A percentile compares a stretch with the other conserved stretches of the same genome.
These are phyloP conservation scores for Drosophila lini DNA, from an alignment of 1,140 invertebrate species.

Conservation along the genomic window DNA sequence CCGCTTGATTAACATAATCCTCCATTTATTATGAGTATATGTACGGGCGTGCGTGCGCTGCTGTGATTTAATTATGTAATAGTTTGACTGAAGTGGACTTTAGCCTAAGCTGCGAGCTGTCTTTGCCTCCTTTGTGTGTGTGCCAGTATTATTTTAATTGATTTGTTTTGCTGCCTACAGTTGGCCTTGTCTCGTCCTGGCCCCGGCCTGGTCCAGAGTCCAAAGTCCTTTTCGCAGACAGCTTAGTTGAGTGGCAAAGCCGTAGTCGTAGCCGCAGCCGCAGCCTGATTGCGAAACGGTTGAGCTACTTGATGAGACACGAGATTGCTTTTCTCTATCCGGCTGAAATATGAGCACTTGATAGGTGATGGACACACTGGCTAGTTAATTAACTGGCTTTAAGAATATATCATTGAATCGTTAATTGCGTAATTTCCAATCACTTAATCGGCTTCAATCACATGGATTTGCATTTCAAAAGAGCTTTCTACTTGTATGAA, in stretches of 20 bases:
- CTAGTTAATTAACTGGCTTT: constrained; percentile 31
- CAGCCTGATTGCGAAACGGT: constrained; percentile 54
- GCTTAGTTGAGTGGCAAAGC: constrained; percentile 49
- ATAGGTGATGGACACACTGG: constrained; percentile 17
- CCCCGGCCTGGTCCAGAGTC: constrained; percentile 22
- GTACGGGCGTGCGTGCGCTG: constrained; percentile 28
- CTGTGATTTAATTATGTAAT: constrained; percentile 82
- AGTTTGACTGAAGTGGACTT: constrained; percentile 81
- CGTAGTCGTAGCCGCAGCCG: constrained; percentile 15
- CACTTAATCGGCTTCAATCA: not conserved
- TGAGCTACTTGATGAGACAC: constrained; percentile 38
- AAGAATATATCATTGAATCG: constrained; percentile 5
- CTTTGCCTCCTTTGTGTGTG: constrained; percentile 9
- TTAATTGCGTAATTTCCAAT: constrained; percentile 1
- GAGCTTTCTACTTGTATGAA: not conserved
- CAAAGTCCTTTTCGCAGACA: constrained; percentile 53
- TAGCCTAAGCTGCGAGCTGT: constrained; percentile 48
- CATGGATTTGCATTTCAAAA: constrained; percentile 10
- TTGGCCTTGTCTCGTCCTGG: constrained; percentile 49
- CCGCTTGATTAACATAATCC: constrained; percentile 83
- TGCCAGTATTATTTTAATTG: constrained; percentile 69
- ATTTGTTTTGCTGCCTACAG: constrained; percentile 66
- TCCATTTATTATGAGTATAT: constrained; percentile 74
- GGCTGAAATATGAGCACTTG: constrained; percentile 30
- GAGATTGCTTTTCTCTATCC: constrained; percentile 26